Base-by-base conservation (phyloP, 2,113 vertebrate species). In the Leptocoma aspasia region DNA sequence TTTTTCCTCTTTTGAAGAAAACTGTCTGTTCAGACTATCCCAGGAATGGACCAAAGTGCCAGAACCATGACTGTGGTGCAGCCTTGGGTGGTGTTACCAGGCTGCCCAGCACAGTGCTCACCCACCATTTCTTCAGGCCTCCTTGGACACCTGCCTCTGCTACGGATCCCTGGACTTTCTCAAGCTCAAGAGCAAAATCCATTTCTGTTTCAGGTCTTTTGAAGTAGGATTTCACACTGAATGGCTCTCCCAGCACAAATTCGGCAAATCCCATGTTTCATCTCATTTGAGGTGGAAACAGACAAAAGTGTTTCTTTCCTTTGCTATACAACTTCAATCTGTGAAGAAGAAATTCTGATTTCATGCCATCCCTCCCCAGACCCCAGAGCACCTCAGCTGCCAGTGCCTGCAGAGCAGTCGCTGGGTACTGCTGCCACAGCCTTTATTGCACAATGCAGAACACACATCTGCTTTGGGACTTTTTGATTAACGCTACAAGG, bases 31-130 rank as follows among this genome's bases (percentile, higher is more conserved):
- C 22, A 28, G 28, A 76, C 26, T 33, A 69, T 7, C 10, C 24
- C 21, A 73, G 42, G 78, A 57, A 9, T 2, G 3, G 35, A 68
- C 3, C 14, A 10, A 66, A 56, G 81, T 44, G 22, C 11, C 49
- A 60, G 30, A 39, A 94, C 20, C 2, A 11, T 27, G 39, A 18
- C 22, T n/a, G 37, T 35, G 53, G 42, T 26, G 9, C 37, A 89
- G 64, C 33, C 59, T 15, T 2, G 0, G 2, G 59, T 9, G 14
- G 17, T 1, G 2, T 52, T 23, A 49, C 8, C 37, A 79, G 39
- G 52, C 33, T 93, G 57, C 9, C 18, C 56, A 59, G 21, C 39
- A 69, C 11, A 23, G 15, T 9, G 28, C 42, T 61, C 60, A 66
- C 50, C 15, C 54, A 49, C 33, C 1, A 0, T 33, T 35, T 27